These are phyloP conservation scores for Callaeas wilsoni DNA, from an alignment of 2,113 vertebrate genomes.

Conservation along the genomic window DNA sequence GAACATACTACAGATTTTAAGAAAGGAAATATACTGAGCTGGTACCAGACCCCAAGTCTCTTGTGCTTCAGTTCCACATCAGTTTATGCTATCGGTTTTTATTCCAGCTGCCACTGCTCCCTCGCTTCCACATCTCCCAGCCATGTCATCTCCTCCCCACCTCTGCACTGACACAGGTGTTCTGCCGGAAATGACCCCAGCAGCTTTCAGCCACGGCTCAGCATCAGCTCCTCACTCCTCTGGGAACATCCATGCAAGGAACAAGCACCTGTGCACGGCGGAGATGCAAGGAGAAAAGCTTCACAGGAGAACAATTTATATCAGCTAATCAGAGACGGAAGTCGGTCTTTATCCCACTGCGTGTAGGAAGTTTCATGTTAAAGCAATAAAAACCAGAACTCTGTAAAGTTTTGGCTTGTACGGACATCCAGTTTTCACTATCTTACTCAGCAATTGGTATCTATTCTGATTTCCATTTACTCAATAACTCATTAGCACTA, in stretches of 20 bases:
- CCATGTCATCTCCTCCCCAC: not conserved
- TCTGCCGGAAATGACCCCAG: not conserved
- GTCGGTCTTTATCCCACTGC: not conserved
- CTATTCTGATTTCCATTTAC: not conserved
- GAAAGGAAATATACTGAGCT: not conserved
- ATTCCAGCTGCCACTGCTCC: not conserved
- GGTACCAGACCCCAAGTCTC: not conserved
- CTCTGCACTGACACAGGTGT: not conserved
- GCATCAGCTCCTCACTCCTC: not conserved
- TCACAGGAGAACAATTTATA: not conserved
- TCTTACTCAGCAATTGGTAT: not conserved
- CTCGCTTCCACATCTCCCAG: not conserved
- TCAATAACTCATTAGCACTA: not conserved
- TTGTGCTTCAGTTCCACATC: not conserved
- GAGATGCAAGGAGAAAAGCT: not conserved
- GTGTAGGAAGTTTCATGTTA: not conserved
- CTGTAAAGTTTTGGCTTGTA: not conserved
- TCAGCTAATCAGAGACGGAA: not conserved
- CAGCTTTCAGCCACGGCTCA: not conserved
- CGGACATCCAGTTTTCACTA: not conserved
- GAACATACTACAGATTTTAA: not conserved
- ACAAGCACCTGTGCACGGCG: not conserved
- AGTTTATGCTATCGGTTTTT: not conserved
- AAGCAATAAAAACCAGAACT: not conserved
- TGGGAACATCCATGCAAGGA: not conserved